Percentiles rank a stretch among this genome's conserved stretches.
These are phyloP conservation scores for Therioaphis trifolii DNA, from an alignment of 2,888 invertebrate genomes.

Conservation along the genomic window DNA sequence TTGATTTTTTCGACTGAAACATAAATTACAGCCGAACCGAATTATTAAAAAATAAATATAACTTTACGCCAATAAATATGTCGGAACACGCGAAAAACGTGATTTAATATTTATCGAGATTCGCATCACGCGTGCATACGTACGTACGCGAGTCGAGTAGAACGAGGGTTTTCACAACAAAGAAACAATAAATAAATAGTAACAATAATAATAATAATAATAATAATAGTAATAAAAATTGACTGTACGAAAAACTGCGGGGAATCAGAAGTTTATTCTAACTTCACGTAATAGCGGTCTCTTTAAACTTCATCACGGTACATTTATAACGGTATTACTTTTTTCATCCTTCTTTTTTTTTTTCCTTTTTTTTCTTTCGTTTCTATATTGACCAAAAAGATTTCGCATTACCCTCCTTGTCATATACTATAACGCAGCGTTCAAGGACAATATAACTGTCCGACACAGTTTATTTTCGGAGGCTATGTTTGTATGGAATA, in stretches of 20 bases:
- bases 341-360: not conserved
- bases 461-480: constrained; percentile 46
- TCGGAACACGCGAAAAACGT: too few species aligned
- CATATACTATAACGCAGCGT: constrained; percentile 37
- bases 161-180: not conserved
- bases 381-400: constrained; percentile 48
- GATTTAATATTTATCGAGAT: too few species aligned
- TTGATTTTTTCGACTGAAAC: too few species aligned
- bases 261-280: constrained; percentile 36
- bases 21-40: too few species aligned
- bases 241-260: not conserved
- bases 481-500: constrained; percentile 31
- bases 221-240: not conserved
- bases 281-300: not conserved
- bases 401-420: constrained; percentile 39
- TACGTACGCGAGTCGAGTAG: too few species aligned
- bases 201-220: too few species aligned
- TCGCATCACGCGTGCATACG: too few species aligned
- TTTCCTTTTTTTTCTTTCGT: too few species aligned
- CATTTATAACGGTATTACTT: constrained; percentile 33
- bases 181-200: not conserved
- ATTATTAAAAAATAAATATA: too few species aligned
- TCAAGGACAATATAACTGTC: constrained; percentile 60
- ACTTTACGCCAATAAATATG: too few species aligned
- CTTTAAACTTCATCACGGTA: constrained; percentile 32